These are phyloP conservation scores for Chaitophorus viminalis DNA, from an alignment of 2,888 invertebrate species.

Conservation along the genomic window DNA sequence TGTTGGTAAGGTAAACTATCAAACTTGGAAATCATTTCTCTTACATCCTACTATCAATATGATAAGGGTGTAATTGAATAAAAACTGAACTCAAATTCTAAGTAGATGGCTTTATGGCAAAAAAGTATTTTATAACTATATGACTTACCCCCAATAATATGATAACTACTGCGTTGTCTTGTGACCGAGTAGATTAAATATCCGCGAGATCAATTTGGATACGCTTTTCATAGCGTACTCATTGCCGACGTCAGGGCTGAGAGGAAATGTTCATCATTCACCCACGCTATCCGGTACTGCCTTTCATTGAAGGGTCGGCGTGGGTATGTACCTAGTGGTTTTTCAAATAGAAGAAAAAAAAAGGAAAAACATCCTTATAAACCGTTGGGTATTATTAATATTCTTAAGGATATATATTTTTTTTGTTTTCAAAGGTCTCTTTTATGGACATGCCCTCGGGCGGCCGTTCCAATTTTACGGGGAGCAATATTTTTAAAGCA, in stretches of 20 bases:
- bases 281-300: not conserved
- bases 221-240: not conserved
- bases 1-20: not conserved
- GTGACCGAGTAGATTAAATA: not conserved
- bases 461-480: slow-evolving; percentile 10
- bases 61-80: not conserved
- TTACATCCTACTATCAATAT: not conserved
- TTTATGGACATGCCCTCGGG: slow-evolving; percentile 14
- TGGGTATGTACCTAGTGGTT: not conserved
- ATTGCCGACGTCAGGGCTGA: not conserved
- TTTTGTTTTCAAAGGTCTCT: slow-evolving; percentile 34
- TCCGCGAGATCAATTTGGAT: no score
- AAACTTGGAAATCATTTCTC: not conserved
- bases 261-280: not conserved
- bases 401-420: slow-evolving; percentile 16
- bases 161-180: not conserved
- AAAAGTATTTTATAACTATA: not conserved
- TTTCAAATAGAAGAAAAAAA: not conserved
- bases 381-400: slow-evolving; percentile 40
- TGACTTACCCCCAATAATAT: not conserved
- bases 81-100: not conserved
- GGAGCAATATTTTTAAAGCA: slow-evolving; percentile 20
- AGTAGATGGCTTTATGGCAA: not conserved
- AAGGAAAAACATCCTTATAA: not conserved
- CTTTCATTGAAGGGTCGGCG: not conserved